Evolutionary conservation across 1,140 invertebrate species (phyloP).

Genomic region (Zaprionus nigranus): DNA sequence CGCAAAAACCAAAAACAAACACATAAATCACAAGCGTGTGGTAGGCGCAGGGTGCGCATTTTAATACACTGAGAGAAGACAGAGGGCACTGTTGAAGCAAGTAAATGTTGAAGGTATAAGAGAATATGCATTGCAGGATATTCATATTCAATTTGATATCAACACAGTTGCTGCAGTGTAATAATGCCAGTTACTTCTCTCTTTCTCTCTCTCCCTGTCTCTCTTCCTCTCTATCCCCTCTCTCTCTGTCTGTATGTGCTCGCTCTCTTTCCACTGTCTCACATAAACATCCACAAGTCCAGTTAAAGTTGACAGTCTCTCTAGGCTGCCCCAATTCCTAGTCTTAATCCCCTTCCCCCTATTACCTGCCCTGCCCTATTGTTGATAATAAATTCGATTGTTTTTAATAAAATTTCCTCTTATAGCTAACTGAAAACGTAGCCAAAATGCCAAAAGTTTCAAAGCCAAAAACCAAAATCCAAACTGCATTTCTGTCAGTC

Average conservation of each 20-base stretch:
- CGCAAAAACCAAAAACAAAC: constrained; percentile 73
- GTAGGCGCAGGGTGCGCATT: not conserved
- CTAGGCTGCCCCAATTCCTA: not conserved
- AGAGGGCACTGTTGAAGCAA: not conserved
- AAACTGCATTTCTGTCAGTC: constrained; percentile 65
- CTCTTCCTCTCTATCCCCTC: not conserved
- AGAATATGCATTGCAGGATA: too few species aligned
- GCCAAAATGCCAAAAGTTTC: constrained; percentile 47
- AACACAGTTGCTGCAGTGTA: not conserved
- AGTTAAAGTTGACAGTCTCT: constrained; percentile 17
- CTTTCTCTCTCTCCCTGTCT: too few species aligned
- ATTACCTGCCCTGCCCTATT: not conserved
- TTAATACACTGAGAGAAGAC: constrained; percentile 16
- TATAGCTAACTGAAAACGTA: not conserved
- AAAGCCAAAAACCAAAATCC: constrained; percentile 58
- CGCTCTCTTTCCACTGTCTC: not conserved
- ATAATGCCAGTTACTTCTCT: not conserved
- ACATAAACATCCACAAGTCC: not conserved
- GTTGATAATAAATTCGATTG: constrained; percentile 7
- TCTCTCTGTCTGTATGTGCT: not conserved
- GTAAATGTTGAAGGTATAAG: too few species aligned
- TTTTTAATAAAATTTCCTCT: constrained; percentile 6
- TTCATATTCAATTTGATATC: too few species aligned
- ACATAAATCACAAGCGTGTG: constrained; percentile 76
- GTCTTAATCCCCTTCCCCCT: not conserved